Base-by-base conservation (phyloP, 2,888 invertebrate genomes). In the Cybosia mesomella region DNA sequence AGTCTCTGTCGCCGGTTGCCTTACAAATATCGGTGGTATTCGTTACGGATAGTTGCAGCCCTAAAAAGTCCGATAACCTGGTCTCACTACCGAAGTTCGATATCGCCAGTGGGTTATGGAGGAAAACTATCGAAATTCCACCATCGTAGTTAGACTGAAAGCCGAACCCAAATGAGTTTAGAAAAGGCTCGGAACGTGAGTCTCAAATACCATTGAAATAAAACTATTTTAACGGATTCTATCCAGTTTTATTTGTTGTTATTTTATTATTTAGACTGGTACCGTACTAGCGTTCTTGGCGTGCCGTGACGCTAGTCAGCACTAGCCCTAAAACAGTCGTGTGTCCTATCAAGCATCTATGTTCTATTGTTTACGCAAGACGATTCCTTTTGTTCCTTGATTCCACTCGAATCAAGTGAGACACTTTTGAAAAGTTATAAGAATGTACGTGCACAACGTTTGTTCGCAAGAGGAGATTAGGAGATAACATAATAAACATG, bases 281-380 rank as follows among this genome's bases (percentile, higher is more conserved):
- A n/a, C n/a, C n/a, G n/a, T n/a, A n/a, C n/a, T n/a, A n/a, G n/a
- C 4, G 2, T 18, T 18, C 18, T 43, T 28, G 5, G 3, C 18
- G 49, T n/a, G 49, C 49, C 49, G n/a, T 9, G 49, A 18, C n/a
- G 49, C n/a, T n/a, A 49, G 49, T 49, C 49, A 49, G 49, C n/a
- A n/a, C 49, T 9, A 3, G n/a, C 49, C 49, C 49, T 49, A 18
- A 49, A 18, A 49, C 49, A 49, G 64, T 70, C 54, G 79, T 83
- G 84, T 84, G 82, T 79, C 74, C 81, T 87, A 87, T 88, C 87
- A 75, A 74, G 71, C 77, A 88, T 87, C 85, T 84, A 57, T 68
- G 69, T 60, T 58, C 82, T 71, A 85, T 88, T 88, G 88, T 88
- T 83, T 85, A 77, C 75, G 68, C 65, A 66, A 79, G 75, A 72